These are phyloP conservation scores for Pheosia gnoma DNA, from an alignment of 2,888 invertebrate genomes.

Conservation along the genomic window DNA sequence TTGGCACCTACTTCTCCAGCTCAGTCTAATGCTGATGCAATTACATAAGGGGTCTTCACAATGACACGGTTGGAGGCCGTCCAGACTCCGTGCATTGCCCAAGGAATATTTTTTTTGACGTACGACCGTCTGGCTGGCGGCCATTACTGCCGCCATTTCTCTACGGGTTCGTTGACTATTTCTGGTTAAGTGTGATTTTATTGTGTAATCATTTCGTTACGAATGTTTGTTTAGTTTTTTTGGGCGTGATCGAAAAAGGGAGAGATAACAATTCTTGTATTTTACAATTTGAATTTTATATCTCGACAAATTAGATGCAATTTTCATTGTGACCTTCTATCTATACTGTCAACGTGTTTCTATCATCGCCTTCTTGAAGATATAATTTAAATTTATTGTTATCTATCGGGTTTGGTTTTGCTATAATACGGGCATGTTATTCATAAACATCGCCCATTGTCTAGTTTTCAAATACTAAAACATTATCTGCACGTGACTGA, in stretches of 20 bases:
- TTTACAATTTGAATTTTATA: too few species aligned
- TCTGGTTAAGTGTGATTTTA: conserved; percentile 8
- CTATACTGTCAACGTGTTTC: not conserved
- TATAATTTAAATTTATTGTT: not conserved
- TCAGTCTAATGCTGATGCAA: conserved; percentile 26
- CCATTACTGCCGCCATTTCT: conserved; percentile 55
- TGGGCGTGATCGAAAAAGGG: too few species aligned
- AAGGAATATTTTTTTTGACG: conserved; percentile 58
- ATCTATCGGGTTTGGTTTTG: not conserved
- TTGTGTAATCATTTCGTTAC: not conserved
- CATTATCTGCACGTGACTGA: not conserved
- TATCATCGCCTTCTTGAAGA: not conserved
- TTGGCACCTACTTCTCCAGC: not conserved
- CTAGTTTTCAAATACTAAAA: conserved; percentile 1
- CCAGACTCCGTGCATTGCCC: conserved; percentile 61
- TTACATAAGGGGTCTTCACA: conserved; percentile 47
- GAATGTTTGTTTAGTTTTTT: not conserved
- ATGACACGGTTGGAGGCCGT: conserved; percentile 64
- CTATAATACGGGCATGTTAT: not conserved
- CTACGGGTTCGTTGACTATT: conserved; percentile 59
- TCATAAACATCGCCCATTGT: conserved; percentile 4
- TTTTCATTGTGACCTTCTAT: too few species aligned
- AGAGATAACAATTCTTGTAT: too few species aligned
- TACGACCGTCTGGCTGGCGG: conserved; percentile 59
- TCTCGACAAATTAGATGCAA: too few species aligned